Base-by-base conservation (phyloP, 2,888 invertebrate genomes). In the Ditula angustiorana region DNA sequence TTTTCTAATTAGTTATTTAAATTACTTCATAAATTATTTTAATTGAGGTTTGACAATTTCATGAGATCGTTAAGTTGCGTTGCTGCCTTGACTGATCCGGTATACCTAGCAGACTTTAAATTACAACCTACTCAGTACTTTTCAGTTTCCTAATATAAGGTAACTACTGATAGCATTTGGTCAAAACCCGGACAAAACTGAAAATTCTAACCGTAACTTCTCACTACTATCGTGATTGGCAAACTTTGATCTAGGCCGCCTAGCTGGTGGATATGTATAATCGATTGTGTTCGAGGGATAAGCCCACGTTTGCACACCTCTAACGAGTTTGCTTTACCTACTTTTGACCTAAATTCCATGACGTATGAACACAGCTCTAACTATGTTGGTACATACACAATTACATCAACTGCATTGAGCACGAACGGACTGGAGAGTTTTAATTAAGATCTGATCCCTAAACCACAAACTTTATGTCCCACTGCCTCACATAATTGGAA, bases 221-320 rank as follows among this genome's bases (percentile, higher is more conserved):
- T 13, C 46, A 10, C 49, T 16, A 70, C 71, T 78, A 78, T 75
- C 75, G 68, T 83, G 79, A 83, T 82, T 79, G 76, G 75, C 74
- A 77, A 79, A 82, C 70, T 81, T 73, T 75, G 73, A 81, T 81
- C 78, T 81, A 80, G 79, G 77, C 75, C 78, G 71, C 62, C 72
- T 72, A 71, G 66, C 72, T 71, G 71, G 71, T 79, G 76, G 78
- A 78, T 72, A 74, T 75, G 74, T 75, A 68, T 75, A 77, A 82
- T 84, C 79, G 81, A 83, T 82, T 71, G 75, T 66, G 73, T 70
- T 72, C 57, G 67, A 69, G 68, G 61, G 67, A 63, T 69, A 69
- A 70, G 65, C 61, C 59, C 62, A 67, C 70, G 69, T 76, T 79
- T 78, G 70, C 78, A 79, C 71, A 77, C 73, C 74, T 77, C 79